phyloP scores from a whole-genome alignment of 1,140 invertebrate species.

The Apis florea region DNA sequence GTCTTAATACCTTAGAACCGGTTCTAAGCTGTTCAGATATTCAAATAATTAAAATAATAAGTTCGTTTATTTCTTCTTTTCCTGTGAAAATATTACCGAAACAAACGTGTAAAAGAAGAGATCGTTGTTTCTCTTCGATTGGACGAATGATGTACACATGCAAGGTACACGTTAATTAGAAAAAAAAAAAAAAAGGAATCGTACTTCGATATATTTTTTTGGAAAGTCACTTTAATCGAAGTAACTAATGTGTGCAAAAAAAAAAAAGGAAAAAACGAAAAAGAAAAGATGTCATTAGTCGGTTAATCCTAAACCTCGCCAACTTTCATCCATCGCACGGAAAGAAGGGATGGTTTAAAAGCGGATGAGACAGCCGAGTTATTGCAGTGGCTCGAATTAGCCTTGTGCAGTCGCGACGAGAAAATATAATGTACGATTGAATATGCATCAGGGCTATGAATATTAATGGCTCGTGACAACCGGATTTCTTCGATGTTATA shows the following conservation, averaged over 20 bases:
- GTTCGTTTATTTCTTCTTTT: no score
- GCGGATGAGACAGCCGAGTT: background rate
- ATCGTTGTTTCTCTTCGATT: no score
- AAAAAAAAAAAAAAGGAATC: no score
- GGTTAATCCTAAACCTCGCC: constrained; percentile 1
- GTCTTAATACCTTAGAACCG: no score
- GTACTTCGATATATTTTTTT: no score
- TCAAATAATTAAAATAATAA: no score
- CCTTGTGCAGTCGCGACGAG: background rate
- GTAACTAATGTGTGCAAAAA: background rate
- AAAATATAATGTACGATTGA: constrained; percentile 31
- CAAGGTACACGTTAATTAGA: no score
- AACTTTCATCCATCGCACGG: background rate
- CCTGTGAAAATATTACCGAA: no score
- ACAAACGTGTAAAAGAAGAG: no score
- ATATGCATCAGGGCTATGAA: constrained; percentile 18
- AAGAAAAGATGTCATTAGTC: background rate
- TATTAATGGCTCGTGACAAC: constrained; percentile 5
- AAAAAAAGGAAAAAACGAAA: background rate
- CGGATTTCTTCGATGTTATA: background rate
- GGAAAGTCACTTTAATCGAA: constrained; percentile 29
- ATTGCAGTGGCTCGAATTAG: constrained; percentile 2
- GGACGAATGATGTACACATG: no score
- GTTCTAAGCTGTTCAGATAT: no score
- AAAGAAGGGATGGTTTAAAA: background rate